Evolutionary conservation across 1,140 invertebrate species (phyloP).

Genomic region (Leucophenga varia): DNA sequence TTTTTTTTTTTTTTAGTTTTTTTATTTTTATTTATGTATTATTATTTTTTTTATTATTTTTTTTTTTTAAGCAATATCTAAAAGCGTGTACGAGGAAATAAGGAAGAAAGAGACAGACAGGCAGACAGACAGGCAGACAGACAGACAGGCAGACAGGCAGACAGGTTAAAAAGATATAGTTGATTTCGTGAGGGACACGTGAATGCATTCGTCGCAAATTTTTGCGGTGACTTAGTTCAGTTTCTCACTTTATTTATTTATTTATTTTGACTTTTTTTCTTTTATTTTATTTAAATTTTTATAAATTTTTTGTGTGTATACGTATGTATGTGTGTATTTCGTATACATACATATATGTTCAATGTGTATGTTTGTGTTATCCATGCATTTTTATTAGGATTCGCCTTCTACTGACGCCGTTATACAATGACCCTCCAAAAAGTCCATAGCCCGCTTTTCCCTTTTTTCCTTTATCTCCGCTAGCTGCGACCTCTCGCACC

Average conservation of each 20-base stretch:
- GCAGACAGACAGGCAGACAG: no score
- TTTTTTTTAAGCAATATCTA: constrained; percentile 25
- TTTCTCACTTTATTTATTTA: no score
- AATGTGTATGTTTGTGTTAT: constrained; percentile 30
- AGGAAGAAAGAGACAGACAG: no score
- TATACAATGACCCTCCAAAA: background rate
- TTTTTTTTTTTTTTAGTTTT: background rate
- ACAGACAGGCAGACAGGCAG: no score
- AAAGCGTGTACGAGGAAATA: no score
- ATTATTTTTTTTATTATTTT: background rate
- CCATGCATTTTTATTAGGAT: constrained; percentile 34
- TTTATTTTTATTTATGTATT: background rate
- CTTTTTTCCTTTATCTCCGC: no score
- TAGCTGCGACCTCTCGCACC: no score
- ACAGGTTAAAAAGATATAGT: no score
- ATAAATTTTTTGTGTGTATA: constrained; percentile 4
- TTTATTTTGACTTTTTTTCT: no score
- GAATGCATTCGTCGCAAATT: constrained; percentile 28
- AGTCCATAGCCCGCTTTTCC: no score
- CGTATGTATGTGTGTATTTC: constrained; percentile 15
- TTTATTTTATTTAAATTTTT: no score
- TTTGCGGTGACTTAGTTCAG: constrained; percentile 32
- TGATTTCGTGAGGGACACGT: no score
- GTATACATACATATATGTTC: constrained; percentile 7
- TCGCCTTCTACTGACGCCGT: constrained; percentile 7